Evolutionary conservation across 2,888 invertebrate species (phyloP).

Genomic region (Eremobia ochroleuca): DNA sequence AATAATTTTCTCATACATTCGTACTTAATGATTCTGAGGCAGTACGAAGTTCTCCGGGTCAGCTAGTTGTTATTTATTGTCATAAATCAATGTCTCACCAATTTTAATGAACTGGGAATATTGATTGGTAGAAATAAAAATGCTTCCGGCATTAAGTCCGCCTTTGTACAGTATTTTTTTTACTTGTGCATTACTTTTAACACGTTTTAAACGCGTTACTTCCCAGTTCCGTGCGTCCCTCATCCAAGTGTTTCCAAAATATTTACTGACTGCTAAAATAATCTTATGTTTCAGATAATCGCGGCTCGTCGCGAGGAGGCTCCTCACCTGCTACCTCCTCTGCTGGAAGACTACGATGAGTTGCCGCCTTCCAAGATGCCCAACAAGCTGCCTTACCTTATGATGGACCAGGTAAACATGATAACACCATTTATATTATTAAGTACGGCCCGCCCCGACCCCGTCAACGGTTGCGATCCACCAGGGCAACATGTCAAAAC

Average conservation of each 20-base stretch:
- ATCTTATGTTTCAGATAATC: constrained; percentile 88
- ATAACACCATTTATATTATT: not conserved
- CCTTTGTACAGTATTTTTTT: too few relatives aligned
- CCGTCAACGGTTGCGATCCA: not conserved
- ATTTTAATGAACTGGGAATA: not conserved
- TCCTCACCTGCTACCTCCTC: constrained; percentile 94
- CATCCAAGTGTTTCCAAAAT: not conserved
- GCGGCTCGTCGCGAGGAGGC: constrained; percentile 93
- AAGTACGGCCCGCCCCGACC: not conserved
- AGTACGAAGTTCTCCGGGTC: too few relatives aligned
- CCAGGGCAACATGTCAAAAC: not conserved
- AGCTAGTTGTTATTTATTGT: too few relatives aligned
- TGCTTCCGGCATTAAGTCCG: too few relatives aligned
- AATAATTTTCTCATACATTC: too few relatives aligned
- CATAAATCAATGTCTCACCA: not conserved
- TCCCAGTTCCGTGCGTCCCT: not conserved
- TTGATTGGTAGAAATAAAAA: too few relatives aligned
- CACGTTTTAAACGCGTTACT: too few relatives aligned
- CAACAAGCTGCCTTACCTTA: constrained; percentile 92
- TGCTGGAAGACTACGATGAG: constrained; percentile 91
- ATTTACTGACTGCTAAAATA: too few relatives aligned
- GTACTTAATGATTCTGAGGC: too few relatives aligned
- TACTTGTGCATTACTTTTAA: too few relatives aligned
- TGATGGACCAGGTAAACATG: constrained; percentile 92
- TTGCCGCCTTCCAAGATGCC: constrained; percentile 82